A percentile compares a stretch with the other conserved stretches of the same genome.
These are phyloP conservation scores for Laupala kohalensis DNA, from an alignment of 1,140 invertebrate species.

Conservation along the genomic window DNA sequence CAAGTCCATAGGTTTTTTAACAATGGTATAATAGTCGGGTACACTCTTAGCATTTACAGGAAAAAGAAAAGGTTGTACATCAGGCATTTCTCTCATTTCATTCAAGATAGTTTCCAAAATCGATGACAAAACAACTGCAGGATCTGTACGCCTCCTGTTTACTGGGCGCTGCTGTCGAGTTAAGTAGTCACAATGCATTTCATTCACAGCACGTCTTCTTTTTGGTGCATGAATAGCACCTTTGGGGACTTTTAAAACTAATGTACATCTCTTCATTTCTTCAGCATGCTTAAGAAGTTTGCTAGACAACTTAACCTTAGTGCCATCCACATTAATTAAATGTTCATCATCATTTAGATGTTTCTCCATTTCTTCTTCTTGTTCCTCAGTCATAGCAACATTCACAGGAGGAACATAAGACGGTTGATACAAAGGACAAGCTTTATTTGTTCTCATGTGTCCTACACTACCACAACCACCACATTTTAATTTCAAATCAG, in stretches of 20 bases:
- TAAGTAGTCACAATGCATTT: slow-evolving; percentile 84
- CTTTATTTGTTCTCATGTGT: slow-evolving; percentile 87
- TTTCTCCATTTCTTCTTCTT: slow-evolving; percentile 70
- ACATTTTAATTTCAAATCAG: slow-evolving; percentile 83
- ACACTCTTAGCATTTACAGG: slow-evolving; percentile 89
- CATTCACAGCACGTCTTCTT: slow-evolving; percentile 46
- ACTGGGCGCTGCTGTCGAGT: slow-evolving; percentile 75
- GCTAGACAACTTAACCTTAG: slow-evolving; percentile 69
- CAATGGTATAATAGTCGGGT: slow-evolving; percentile 86
- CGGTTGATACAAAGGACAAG: slow-evolving; percentile 83
- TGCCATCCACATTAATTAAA: slow-evolving; percentile 83
- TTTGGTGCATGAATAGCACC: slow-evolving; percentile 53
- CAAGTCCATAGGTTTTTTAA: slow-evolving; percentile 90
- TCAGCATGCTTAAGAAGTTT: slow-evolving; percentile 74
- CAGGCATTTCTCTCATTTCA: slow-evolving; percentile 82
- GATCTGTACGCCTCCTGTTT: slow-evolving; percentile 90
- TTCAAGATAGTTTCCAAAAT: slow-evolving; percentile 87
- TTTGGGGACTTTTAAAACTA: slow-evolving; percentile 75
- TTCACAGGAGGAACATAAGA: slow-evolving; percentile 45
- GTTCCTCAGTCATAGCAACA: slow-evolving; percentile 63
- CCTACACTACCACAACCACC: slow-evolving; percentile 89
- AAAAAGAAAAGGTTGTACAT: slow-evolving; percentile 83
- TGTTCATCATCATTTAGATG: slow-evolving; percentile 68
- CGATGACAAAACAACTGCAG: slow-evolving; percentile 84
- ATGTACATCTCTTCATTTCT: slow-evolving; percentile 60